Evolutionary conservation across 2,888 invertebrate genomes (phyloP).

Genomic region (Apodemia mormo): DNA sequence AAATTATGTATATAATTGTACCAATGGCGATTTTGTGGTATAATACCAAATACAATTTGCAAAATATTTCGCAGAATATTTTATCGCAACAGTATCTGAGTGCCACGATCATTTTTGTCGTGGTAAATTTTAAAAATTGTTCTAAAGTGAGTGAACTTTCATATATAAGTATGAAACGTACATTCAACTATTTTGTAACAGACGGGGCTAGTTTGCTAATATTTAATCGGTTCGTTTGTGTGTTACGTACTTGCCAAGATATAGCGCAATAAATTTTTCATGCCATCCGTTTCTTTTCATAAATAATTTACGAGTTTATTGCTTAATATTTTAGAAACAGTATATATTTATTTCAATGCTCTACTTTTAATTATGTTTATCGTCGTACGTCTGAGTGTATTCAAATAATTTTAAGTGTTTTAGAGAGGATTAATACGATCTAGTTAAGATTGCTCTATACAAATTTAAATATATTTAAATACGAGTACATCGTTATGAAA

Average conservation of each 20-base stretch:
- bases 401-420: background rate
- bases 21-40: too few relatives aligned
- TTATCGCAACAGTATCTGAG: too few relatives aligned
- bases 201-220: slow-evolving; percentile 6
- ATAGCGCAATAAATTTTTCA: slow-evolving; percentile 6
- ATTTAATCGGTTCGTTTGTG: slow-evolving; percentile 12
- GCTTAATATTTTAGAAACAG: background rate
- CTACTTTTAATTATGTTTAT: background rate
- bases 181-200: slow-evolving; percentile 5
- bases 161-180: background rate
- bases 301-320: background rate
- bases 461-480: too few relatives aligned
- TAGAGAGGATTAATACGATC: too few relatives aligned
- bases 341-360: background rate
- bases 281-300: background rate
- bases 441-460: too few relatives aligned
- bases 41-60: too few relatives aligned
- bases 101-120: background rate
- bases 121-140: background rate
- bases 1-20: too few relatives aligned
- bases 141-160: background rate
- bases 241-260: slow-evolving; percentile 9
- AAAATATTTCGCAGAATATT: too few relatives aligned
- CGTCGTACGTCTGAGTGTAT: background rate
- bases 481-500: too few relatives aligned